Evolutionary conservation across 2,797 vertebrate species (phyloP).

Genomic region (Prionace glauca): DNA sequence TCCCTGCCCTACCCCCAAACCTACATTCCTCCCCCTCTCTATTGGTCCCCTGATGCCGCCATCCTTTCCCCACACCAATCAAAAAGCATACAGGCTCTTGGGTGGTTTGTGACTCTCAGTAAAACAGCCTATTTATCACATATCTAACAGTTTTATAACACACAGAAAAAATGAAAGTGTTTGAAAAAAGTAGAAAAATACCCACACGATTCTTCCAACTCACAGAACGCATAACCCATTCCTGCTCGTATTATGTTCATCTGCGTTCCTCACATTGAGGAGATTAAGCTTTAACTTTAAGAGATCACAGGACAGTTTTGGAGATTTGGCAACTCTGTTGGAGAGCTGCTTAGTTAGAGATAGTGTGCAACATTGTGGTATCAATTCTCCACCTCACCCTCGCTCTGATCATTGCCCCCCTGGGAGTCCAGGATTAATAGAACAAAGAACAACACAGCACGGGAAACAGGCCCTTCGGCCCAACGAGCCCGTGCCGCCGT

Average conservation of each 20-base stretch:
- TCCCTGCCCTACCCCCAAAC: background rate
- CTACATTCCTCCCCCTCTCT: background rate
- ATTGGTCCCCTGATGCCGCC: too few relatives aligned
- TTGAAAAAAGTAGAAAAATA: background rate
- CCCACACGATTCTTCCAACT: background rate
- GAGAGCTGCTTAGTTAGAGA: background rate
- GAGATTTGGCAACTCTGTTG: background rate
- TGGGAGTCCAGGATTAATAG: too few relatives aligned
- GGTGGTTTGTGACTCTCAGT: background rate
- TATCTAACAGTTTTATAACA: background rate
- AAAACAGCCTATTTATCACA: background rate
- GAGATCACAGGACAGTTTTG: background rate
- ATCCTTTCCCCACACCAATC: background rate
- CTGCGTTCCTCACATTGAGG: background rate
- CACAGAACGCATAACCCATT: background rate
- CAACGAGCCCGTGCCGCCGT: too few relatives aligned
- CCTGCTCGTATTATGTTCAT: background rate
- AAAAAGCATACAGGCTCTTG: background rate
- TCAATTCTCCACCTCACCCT: too few relatives aligned
- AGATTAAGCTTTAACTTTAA: background rate
- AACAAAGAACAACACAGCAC: too few relatives aligned
- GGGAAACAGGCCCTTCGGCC: too few relatives aligned
- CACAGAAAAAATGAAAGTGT: background rate
- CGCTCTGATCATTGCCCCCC: too few relatives aligned
- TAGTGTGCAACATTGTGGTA: too few relatives aligned